A percentile compares a stretch with the other conserved stretches of the same genome.
Evolutionary conservation across 92 coral and sea anemone species (phyloP).

Genomic region (Isaurus tuberculatus): DNA sequence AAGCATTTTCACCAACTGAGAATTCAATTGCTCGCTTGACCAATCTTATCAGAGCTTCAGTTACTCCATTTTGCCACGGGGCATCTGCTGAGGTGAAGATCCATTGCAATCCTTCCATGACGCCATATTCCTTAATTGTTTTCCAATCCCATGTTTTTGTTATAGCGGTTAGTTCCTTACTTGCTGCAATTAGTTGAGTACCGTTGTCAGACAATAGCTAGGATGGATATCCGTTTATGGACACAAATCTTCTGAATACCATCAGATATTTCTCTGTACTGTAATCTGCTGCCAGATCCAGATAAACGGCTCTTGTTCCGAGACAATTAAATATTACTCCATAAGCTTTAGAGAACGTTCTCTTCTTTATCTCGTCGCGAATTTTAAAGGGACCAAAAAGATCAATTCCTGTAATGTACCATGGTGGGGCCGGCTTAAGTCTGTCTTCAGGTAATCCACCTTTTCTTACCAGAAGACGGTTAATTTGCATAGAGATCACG

Average conservation of each 20-base stretch:
- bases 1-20: conserved; percentile 25
- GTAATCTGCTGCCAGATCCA: conserved; percentile 41
- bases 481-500: too few relatives aligned
- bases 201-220: conserved; percentile 54
- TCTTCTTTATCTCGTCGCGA: neutral
- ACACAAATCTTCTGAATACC: conserved; percentile 58
- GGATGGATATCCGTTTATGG: conserved; percentile 58
- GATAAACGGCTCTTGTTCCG: conserved; percentile 5
- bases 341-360: neutral
- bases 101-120: conserved; percentile 21
- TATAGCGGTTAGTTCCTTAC: conserved; percentile 40
- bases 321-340: neutral
- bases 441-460: neutral
- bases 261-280: conserved; percentile 53
- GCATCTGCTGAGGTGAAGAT: conserved; percentile 43
- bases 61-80: conserved; percentile 55
- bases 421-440: neutral
- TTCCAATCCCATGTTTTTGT: conserved; percentile 40
- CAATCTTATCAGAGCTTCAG: conserved; percentile 43
- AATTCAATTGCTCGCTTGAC: conserved; percentile 40
- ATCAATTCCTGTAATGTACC: neutral
- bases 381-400: neutral
- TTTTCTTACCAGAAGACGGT: too few relatives aligned
- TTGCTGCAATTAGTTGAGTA: conserved; percentile 61
- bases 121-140: conserved; percentile 36